phyloP scores from a whole-genome alignment of 2,797 vertebrate species.

The Melanotaenia parkinsoni region DNA sequence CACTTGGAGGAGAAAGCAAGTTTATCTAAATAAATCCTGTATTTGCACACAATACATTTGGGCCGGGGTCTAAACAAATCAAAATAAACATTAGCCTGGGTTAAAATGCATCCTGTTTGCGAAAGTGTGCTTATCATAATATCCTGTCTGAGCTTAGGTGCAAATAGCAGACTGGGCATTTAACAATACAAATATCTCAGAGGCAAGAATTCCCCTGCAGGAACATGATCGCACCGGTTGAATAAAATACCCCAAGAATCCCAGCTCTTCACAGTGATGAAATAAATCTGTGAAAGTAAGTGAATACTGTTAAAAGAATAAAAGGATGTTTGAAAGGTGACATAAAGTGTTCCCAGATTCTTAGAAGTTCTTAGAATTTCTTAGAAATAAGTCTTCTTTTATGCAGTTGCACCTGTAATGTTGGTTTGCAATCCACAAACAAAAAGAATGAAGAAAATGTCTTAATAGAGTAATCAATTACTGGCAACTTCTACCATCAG shows the following conservation, averaged over 20 bases:
- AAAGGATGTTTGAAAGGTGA: no score
- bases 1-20: constrained; percentile 39
- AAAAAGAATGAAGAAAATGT: no score
- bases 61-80: constrained; percentile 66
- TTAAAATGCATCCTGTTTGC: constrained; percentile 75
- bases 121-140: constrained; percentile 64
- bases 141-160: constrained; percentile 60
- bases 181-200: constrained; percentile 53
- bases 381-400: no score
- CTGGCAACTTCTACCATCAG: no score
- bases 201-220: constrained; percentile 5
- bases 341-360: no score
- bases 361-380: no score
- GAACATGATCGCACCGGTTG: constrained; percentile 15
- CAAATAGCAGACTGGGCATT: constrained; percentile 54
- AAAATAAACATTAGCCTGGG: constrained; percentile 69
- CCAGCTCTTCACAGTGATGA: not conserved
- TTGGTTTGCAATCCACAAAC: no score
- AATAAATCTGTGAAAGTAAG: not conserved
- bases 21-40: constrained; percentile 61
- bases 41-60: constrained; percentile 71
- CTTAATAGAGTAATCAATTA: no score
- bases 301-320: no score
- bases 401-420: no score
- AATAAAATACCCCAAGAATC: not conserved